Evolutionary conservation across 1,140 invertebrate genomes (phyloP), one percentile per base, ranked within the genome.

Genomic region (Saccostrea echinata): DNA sequence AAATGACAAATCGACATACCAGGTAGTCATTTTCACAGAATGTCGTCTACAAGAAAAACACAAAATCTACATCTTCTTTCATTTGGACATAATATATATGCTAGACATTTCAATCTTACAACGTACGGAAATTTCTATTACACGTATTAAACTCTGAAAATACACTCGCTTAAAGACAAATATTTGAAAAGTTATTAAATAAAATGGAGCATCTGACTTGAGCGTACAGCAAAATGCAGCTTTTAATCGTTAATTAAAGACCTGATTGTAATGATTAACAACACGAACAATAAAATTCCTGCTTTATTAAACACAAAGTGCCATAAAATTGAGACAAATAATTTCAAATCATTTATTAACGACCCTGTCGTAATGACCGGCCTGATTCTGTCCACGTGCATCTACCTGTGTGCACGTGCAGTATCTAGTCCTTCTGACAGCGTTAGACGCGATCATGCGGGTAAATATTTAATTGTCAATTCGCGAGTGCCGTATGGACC

Each of bases 331-430:
- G 27, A 76, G 68, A 76, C 68, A 76, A 76, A 76, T 76, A 76
- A 76, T 76, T 30, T 76, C 57, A 76, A 76, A 76, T 76, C 68
- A 27, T 16, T 76, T 76, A 76, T 30, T 76, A 76, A 76, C 68
- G 27, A 76, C 27, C 2, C 4, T 33, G 68, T 30, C 68, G 24
- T 33, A 76, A 27, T 33, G 68, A 76, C 13, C 30, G 16, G 68
- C 27, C 68, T 27, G 68, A 16, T 76, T 30, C 68, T 3, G 51
- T 12, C n/a, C 81, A 83, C 81, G 81, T 83, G 81, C 35, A 83
- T 83, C 81, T 83, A 83, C 81, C 81, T 83, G 81, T 51, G 35
- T 13, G 81, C 81, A 83, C 81, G 81, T 53, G 81, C 35, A 27
- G 51, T 83, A 83, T 53, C 35, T 83, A 52, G 81, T 52, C 81